Conservation (phyloP, 2,888 invertebrate genomes). For the Erynnis tages region DNA sequence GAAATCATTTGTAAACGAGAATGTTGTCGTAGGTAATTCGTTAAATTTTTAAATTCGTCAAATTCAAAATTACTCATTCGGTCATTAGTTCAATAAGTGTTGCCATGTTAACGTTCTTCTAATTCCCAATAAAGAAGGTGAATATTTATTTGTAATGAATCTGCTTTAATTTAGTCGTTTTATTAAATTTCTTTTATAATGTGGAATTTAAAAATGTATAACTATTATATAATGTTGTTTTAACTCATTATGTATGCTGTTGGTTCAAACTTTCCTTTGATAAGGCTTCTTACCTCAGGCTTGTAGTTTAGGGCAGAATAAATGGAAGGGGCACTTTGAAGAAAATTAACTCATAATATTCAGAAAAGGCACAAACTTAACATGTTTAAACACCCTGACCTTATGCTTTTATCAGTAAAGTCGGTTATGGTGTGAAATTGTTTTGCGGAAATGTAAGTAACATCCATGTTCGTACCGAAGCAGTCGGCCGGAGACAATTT, state of each 20-base stretch:
- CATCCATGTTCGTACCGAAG: slow-evolving; percentile 24
- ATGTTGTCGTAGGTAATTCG: too few relatives aligned
- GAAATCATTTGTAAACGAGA: too few relatives aligned
- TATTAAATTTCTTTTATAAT: too few relatives aligned
- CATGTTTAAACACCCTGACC: neutral
- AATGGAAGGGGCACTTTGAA: slow-evolving; percentile 25
- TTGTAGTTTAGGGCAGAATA: slow-evolving; percentile 3
- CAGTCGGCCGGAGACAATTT: slow-evolving; percentile 43
- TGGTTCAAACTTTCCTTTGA: neutral
- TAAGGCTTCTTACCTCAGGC: slow-evolving; percentile 10
- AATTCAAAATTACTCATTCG: too few relatives aligned
- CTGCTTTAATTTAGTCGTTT: too few relatives aligned
- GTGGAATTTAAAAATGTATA: too few relatives aligned
- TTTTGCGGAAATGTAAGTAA: neutral
- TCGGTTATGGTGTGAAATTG: slow-evolving; percentile 20
- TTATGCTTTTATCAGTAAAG: slow-evolving; percentile 15
- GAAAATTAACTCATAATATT: slow-evolving; percentile 33
- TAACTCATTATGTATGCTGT: neutral
- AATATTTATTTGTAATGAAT: neutral
- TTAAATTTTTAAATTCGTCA: too few relatives aligned
- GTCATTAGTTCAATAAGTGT: neutral
- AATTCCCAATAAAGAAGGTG: neutral
- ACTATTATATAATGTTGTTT: too few relatives aligned
- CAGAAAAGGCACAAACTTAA: neutral
- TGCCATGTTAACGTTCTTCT: neutral